Percentiles rank a stretch among this genome's conserved stretches.
These are phyloP conservation scores for Orbicella faveolata DNA, from an alignment of 64 coral and sea anemone genomes.

Conservation along the genomic window DNA sequence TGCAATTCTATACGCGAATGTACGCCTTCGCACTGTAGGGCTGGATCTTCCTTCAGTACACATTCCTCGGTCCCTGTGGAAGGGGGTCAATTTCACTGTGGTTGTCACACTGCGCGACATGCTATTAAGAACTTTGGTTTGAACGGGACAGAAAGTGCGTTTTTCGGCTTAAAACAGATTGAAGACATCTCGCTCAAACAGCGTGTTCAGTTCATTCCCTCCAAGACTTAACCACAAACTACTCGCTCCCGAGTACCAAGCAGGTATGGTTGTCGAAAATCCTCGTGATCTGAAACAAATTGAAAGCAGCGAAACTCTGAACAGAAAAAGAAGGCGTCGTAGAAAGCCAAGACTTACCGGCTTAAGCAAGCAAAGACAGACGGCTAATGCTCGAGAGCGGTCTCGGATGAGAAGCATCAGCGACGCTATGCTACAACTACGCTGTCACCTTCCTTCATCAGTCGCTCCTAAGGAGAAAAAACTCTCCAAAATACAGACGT, in stretches of 20 bases:
- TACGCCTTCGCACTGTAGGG: background rate
- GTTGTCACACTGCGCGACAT: too few species aligned
- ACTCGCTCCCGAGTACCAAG: background rate
- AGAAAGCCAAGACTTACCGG: slow-evolving; percentile 88
- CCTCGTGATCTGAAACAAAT: background rate
- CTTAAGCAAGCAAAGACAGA: slow-evolving; percentile 91
- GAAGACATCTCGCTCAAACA: too few species aligned
- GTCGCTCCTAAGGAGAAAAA: slow-evolving; percentile 83
- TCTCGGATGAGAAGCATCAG: slow-evolving; percentile 81
- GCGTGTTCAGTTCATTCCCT: too few species aligned
- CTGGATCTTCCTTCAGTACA: background rate
- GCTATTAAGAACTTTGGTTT: too few species aligned
- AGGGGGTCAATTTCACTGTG: background rate
- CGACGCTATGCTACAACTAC: slow-evolving; percentile 75
- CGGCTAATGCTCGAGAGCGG: slow-evolving; percentile 87
- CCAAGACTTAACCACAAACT: too few species aligned
- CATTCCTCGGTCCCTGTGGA: background rate
- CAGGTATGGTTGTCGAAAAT: background rate
- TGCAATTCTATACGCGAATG: slow-evolving; percentile 15
- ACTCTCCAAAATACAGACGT: slow-evolving; percentile 96
- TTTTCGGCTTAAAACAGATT: too few species aligned
- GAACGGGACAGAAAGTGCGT: too few species aligned
- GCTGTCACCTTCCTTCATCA: slow-evolving; percentile 75
- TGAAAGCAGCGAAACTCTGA: slow-evolving; percentile 11
- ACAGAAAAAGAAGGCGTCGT: slow-evolving; percentile 63